Evolutionary conservation across 2,797 vertebrate species (phyloP).

Genomic region (Glyptemys insculpta): DNA sequence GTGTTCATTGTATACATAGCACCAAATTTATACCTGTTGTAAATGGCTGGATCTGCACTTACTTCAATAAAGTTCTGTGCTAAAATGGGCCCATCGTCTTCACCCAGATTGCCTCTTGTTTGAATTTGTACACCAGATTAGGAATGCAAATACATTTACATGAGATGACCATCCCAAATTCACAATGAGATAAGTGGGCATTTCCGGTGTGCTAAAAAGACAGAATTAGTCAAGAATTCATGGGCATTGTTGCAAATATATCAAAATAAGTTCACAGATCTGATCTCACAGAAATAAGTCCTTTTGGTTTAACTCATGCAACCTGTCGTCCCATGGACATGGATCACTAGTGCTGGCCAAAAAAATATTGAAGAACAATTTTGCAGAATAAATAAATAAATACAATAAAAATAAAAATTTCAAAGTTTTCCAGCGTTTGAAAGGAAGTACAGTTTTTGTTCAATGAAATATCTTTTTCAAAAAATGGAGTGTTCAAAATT

Average conservation of each 20-base stretch:
- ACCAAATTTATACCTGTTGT: conserved; percentile 36
- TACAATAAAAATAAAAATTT: not conserved
- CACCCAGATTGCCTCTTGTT: conserved; percentile 66
- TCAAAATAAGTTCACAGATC: conserved; percentile 56
- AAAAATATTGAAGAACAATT: not conserved
- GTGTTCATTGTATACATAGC: not conserved
- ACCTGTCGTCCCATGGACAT: not conserved
- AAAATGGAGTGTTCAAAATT: not conserved
- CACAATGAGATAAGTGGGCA: conserved; percentile 57
- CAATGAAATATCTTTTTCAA: not conserved
- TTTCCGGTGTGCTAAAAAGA: conserved; percentile 25
- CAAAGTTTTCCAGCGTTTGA: not conserved
- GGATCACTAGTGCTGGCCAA: not conserved
- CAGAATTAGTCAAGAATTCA: conserved; percentile 55
- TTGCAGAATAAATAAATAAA: not conserved
- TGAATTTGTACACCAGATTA: conserved; percentile 76
- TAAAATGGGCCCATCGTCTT: conserved; percentile 68
- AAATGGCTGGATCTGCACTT: conserved; percentile 44
- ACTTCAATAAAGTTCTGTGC: conserved; percentile 71
- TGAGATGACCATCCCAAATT: conserved; percentile 67
- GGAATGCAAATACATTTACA: conserved; percentile 76
- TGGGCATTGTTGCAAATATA: conserved; percentile 72
- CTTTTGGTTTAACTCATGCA: not conserved
- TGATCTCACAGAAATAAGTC: conserved; percentile 1
- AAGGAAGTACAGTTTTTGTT: not conserved